Conservation (phyloP, 2,888 invertebrate genomes). For the Epiblema foenella region DNA sequence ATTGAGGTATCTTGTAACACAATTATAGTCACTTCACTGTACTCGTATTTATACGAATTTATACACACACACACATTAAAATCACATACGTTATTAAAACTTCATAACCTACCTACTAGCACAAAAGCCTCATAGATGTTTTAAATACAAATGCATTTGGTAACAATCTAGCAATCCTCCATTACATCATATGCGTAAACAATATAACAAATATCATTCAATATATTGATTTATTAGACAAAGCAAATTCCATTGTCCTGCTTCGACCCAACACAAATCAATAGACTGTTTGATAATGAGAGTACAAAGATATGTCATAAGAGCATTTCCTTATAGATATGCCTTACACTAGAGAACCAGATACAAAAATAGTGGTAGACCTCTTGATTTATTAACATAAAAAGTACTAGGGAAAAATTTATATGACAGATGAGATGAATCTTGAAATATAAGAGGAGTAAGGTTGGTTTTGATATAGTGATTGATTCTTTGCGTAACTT, state of each 20-base stretch:
- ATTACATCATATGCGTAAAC: slow-evolving; percentile 23
- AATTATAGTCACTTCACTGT: neutral
- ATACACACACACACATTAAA: too few species aligned
- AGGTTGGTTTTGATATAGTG: neutral
- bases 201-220: slow-evolving; percentile 26
- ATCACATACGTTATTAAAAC: too few species aligned
- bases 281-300: slow-evolving; percentile 37
- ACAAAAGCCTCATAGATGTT: neutral
- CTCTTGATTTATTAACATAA: neutral
- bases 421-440: neutral
- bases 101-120: neutral
- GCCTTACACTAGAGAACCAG: slow-evolving; percentile 3
- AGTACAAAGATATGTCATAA: slow-evolving; percentile 51
- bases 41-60: neutral
- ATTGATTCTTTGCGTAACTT: too few species aligned
- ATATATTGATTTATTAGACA: slow-evolving; percentile 48
- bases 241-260: slow-evolving; percentile 64
- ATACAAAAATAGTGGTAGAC: neutral
- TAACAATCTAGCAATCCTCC: slow-evolving; percentile 17
- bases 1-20: neutral
- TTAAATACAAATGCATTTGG: slow-evolving; percentile 1
- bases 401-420: too few species aligned
- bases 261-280: slow-evolving; percentile 53
- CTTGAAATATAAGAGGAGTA: too few species aligned
- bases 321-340: slow-evolving; percentile 60